A percentile compares a stretch with the other conserved stretches of the same genome.
Conservation (phyloP, 2,113 vertebrate species). For the Bostrychus sinensis region DNA sequence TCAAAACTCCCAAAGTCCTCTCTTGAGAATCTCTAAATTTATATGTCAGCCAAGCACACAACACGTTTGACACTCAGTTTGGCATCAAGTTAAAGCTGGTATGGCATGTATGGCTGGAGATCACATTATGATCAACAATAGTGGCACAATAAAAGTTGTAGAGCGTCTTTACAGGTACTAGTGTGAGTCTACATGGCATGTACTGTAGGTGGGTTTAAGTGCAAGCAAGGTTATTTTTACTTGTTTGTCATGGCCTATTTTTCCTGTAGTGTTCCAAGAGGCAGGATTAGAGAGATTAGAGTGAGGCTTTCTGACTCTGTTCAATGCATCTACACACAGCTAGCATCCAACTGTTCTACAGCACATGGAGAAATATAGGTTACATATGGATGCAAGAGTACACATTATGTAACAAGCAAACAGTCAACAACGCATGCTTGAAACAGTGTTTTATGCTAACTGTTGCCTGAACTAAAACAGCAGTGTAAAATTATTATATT, state of each 20-base stretch:
- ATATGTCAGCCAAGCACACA: not conserved
- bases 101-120: not conserved
- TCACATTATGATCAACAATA: not conserved
- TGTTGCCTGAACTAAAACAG: too few relatives aligned
- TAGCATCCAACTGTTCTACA: slow-evolving; percentile 15
- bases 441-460: not conserved
- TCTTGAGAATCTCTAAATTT: not conserved
- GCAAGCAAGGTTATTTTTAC: slow-evolving; percentile 31
- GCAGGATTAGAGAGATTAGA: slow-evolving; percentile 69
- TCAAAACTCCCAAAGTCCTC: not conserved
- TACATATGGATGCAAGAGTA: not conserved
- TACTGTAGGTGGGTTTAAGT: slow-evolving; percentile 5
- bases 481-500: too few relatives aligned
- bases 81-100: not conserved
- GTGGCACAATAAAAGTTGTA: not conserved
- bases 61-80: not conserved
- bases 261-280: slow-evolving; percentile 50
- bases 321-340: slow-evolving; percentile 10
- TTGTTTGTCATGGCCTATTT: slow-evolving; percentile 52
- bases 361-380: slow-evolving; percentile 1
- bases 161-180: not conserved
- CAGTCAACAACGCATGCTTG: not conserved
- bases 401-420: not conserved
- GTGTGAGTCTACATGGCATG: not conserved
- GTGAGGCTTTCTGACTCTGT: slow-evolving; percentile 33